Conservation (phyloP, 2,113 vertebrate genomes). For the Eulemur macaco region DNA sequence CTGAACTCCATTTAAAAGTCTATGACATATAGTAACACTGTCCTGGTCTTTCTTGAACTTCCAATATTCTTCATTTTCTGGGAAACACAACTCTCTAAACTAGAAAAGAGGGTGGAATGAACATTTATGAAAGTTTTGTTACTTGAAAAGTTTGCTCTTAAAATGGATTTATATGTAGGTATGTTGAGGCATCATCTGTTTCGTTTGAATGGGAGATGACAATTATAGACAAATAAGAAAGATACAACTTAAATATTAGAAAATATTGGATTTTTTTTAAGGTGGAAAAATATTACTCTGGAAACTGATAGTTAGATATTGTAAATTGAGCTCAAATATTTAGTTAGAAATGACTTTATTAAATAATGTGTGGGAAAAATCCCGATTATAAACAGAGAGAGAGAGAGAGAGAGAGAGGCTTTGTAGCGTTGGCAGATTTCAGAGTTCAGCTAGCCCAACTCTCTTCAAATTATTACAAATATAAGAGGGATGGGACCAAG, state of each 20-base stretch:
- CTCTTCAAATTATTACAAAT: not conserved
- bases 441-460: not conserved
- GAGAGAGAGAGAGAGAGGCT: not conserved
- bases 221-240: not conserved
- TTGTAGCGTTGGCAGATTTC: not conserved
- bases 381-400: not conserved
- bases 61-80: conserved; percentile 28
- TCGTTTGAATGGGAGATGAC: not conserved
- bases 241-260: not conserved
- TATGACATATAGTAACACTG: not conserved
- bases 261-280: not conserved
- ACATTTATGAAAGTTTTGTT: not conserved
- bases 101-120: not conserved
- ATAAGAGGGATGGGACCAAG: not conserved
- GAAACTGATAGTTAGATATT: not conserved
- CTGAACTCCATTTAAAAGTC: not conserved
- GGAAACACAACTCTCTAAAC: not conserved
- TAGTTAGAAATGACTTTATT: not conserved
- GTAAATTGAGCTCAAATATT: not conserved
- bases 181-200: not conserved
- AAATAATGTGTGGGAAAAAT: not conserved
- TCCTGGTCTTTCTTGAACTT: not conserved
- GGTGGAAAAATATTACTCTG: not conserved
- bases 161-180: not conserved
- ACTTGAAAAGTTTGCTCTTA: not conserved